These are phyloP conservation scores for Anhinga anhinga DNA, from an alignment of 2,113 vertebrate genomes.

Conservation along the genomic window DNA sequence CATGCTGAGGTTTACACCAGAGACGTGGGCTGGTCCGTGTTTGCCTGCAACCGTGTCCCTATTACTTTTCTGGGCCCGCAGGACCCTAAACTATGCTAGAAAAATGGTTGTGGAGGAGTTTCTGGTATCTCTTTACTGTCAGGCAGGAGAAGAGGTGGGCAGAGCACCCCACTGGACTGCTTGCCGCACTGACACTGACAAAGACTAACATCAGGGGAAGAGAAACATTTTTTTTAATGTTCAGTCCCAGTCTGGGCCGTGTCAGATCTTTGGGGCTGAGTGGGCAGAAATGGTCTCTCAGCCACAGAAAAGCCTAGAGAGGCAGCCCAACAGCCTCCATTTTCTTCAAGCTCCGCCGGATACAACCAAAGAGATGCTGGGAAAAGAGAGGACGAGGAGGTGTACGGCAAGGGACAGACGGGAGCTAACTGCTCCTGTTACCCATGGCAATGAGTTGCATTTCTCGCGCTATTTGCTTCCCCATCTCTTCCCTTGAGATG, in stretches of 20 bases:
- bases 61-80: neutral
- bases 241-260: neutral
- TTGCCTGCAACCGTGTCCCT: neutral
- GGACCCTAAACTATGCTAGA: neutral
- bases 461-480: neutral
- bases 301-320: neutral
- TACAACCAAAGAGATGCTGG: neutral
- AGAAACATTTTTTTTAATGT: neutral
- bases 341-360: neutral
- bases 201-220: neutral
- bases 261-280: neutral
- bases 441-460: neutral
- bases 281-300: neutral
- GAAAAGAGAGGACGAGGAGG: neutral
- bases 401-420: neutral
- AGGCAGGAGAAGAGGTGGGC: neutral
- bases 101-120: neutral
- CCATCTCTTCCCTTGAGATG: neutral
- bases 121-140: neutral
- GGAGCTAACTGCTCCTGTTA: neutral
- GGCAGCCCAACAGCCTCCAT: neutral
- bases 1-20: neutral
- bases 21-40: neutral
- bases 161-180: neutral
- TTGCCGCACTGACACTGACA: rapidly evolving